Conservation (phyloP, 2,797 vertebrate genomes). For the Tarsius wallacei region DNA sequence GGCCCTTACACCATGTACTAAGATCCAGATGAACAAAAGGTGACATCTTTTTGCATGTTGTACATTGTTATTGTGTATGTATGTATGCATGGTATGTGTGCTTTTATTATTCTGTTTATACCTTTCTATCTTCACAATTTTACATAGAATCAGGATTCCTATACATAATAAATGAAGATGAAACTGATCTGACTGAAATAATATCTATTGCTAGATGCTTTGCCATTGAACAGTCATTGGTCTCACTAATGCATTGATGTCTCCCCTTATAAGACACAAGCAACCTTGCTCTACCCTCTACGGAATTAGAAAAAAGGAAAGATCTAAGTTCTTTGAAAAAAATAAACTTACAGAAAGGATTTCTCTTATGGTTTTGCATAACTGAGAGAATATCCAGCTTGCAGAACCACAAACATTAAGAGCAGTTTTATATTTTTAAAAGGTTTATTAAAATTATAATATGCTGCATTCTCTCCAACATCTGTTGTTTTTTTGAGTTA, state of each 20-base stretch:
- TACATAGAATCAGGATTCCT: background rate
- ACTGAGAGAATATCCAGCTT: background rate
- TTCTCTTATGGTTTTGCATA: background rate
- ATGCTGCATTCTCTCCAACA: background rate
- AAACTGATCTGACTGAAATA: background rate
- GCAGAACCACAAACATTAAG: background rate
- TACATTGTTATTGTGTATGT: too few relatives aligned
- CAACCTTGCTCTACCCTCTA: background rate
- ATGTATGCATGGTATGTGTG: background rate
- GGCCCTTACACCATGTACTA: background rate
- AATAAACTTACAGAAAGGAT: background rate
- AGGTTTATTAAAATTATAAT: background rate
- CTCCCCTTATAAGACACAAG: background rate
- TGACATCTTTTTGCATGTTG: background rate
- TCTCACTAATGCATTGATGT: background rate
- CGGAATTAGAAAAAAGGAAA: background rate
- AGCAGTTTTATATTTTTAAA: slow-evolving; percentile 4
- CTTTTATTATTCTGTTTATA: background rate
- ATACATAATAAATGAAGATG: background rate
- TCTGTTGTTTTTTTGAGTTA: too few relatives aligned
- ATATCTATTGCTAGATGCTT: background rate
- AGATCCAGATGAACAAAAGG: background rate
- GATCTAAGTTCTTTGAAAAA: background rate
- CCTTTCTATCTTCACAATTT: background rate
- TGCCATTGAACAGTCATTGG: background rate